Conservation (phyloP, 2,113 vertebrate species). For the Zosterops borbonicus region DNA sequence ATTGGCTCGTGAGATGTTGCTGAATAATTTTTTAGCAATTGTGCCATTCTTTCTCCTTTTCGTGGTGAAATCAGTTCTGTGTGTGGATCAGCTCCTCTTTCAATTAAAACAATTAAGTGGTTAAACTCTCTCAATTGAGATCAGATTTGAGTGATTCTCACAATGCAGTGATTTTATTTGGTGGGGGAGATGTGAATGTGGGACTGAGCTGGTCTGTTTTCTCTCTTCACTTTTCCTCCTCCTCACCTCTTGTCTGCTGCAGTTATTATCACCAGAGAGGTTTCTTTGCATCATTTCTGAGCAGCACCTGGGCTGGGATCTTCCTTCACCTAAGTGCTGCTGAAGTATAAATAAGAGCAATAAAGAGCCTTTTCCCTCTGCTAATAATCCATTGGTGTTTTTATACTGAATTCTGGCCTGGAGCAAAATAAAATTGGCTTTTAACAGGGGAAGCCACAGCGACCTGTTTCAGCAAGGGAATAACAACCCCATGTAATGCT, state of each 20-base stretch:
- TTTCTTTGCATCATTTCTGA: not conserved
- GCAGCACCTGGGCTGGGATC: not conserved
- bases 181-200: rapidly evolving
- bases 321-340: not conserved
- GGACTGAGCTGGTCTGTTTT: not conserved
- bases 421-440: constrained; percentile 5
- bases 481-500: not conserved
- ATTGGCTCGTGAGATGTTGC: rapidly evolving
- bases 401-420: constrained; percentile 14
- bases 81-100: not conserved
- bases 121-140: not conserved
- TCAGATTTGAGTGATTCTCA: not conserved
- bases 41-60: not conserved
- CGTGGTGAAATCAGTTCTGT: not conserved
- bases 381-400: not conserved
- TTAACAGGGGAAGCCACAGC: not conserved
- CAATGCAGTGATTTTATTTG: not conserved
- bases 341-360: not conserved
- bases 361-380: not conserved
- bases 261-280: not conserved
- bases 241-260: not conserved
- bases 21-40: not conserved
- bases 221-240: not conserved
- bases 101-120: not conserved
- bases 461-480: constrained; percentile 8